Evolutionary conservation across 2,888 invertebrate species (phyloP), one percentile per base, ranked within the genome.

Genomic region (Cephus pulcher): DNA sequence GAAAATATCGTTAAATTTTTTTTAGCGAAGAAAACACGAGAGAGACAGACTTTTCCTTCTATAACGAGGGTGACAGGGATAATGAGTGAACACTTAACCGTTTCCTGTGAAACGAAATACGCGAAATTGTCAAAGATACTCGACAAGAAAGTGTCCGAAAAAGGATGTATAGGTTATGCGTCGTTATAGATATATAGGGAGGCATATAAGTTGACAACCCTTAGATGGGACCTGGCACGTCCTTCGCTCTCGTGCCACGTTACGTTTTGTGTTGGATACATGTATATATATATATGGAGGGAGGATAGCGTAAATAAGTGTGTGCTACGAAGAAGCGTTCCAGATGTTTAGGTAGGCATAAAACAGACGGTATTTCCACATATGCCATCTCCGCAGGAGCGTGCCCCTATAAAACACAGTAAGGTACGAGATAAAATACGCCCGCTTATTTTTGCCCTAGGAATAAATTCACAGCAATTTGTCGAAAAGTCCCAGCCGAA

Each of bases 321-420:
- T 34, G 71, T 32, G 33, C 12, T 32, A 32, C 71, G 33, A 34
- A 71, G 78, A 78, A 76, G 69, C 78, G 75, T 78, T 78, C 78
- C 78, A 78, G 78, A 78, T 78, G 78, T 78, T 76, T 76, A 76
- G 78, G 75, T 76, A 76, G 78, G 78, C 78, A 78, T 78, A 78
- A 78, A 78, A 76, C 78, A 78, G 78, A 78, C 78, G 75, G 78
- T 69, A 73, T 74, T 73, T 70, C 78, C 78, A 78, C 40, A 75
- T 74, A 35, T 34, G 34, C 74, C 37, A 30, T 30, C 74, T 35
- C 37, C 35, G 71, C n/a, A 33, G 40, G 32, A 56, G 73, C 30
- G 71, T 71, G 33, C 33, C 71, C 71, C 33, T 71, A 71, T 34
- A 74, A 74, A 74, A 37, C 74, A 34, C 37, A 35, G 30, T 15